Evolutionary conservation across 2,797 vertebrate species (phyloP), one percentile per base, ranked within the genome.

Genomic region (Poeciliopsis paucimaculata): DNA sequence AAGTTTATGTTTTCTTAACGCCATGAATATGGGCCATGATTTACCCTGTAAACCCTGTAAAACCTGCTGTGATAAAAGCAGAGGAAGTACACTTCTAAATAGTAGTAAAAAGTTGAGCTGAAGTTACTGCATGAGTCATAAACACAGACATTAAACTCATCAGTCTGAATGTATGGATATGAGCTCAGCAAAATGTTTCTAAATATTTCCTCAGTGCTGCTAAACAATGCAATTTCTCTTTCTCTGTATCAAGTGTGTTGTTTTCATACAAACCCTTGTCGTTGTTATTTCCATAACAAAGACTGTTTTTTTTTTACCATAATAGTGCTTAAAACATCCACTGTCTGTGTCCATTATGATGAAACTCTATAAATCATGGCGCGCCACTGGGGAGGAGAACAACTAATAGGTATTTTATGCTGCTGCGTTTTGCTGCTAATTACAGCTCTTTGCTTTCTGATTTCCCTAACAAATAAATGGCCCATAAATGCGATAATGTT

Each of bases 221-320:
- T 73, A 10, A 75, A 68, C 36, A 53, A 70, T 73, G 93, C 93
- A 92, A 39, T 95, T 95, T 96, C 93, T 96, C 95, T 95, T 94
- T 95, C 95, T 93, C 94, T 93, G 88, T 92, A 96, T 89, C 95
- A 96, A 95, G 95, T 94, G 94, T 96, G 95, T 96, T 93, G 96
- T 96, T 96, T 96, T 95, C 93, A 95, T 95, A 94, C 73, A 88
- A 95, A 93, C 92, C 94, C 93, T 96, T 95, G 93, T 88, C 74
- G 90, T 88, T 94, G 94, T 95, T 95, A 95, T 95, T 94, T 91
- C 94, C 95, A 77, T 76, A 76, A 96, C 94, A 96, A 96, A 97
- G 95, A 95, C 94, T 95, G 95, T 96, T 95, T 94, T 93, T 96
- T 96, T 95, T 94, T 93, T 96, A 20, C 45, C 95, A 95, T 96